A percentile compares a stretch with the other conserved stretches of the same genome.
phyloP scores from a whole-genome alignment of 2,888 invertebrate genomes.

The Polia nebulosa region DNA sequence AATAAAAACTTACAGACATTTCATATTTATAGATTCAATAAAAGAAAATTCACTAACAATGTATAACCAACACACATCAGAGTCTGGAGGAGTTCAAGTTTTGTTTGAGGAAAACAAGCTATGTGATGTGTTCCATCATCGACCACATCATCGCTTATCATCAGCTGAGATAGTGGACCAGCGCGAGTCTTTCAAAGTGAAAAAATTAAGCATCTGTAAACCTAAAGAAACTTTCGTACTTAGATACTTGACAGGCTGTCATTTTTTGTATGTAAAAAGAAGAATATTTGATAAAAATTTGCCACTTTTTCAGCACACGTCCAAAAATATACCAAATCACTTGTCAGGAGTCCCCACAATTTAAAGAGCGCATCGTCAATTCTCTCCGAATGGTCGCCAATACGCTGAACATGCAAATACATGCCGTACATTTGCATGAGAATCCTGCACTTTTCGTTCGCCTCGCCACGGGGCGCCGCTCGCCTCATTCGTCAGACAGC shows the following conservation, averaged over 20 bases:
- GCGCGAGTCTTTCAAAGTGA: no score
- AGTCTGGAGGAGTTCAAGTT: no score
- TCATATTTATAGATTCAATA: no score
- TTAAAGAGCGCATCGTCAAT: slow-evolving; percentile 45
- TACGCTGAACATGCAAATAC: slow-evolving; percentile 74
- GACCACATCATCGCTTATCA: no score
- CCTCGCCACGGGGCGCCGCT: slow-evolving; percentile 33
- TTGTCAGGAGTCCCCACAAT: slow-evolving; percentile 13
- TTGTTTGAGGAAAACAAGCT: no score
- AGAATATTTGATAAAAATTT: neutral
- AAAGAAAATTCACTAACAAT: no score
- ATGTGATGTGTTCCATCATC: no score
- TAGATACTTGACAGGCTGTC: neutral
- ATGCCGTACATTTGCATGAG: slow-evolving; percentile 73
- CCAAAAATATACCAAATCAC: slow-evolving; percentile 20
- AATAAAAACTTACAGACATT: no score
- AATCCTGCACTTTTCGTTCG: slow-evolving; percentile 73
- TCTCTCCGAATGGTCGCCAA: slow-evolving; percentile 48
- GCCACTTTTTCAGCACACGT: neutral
- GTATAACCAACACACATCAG: no score
- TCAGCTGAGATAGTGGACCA: no score
- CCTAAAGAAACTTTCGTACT: no score
- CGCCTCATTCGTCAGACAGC: slow-evolving; percentile 54
- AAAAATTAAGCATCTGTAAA: no score
- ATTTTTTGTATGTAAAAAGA: neutral